A percentile compares a stretch with the other conserved stretches of the same genome.
Evolutionary conservation across 2,113 vertebrate genomes (phyloP).

Genomic region (Recurvirostra avosetta): DNA sequence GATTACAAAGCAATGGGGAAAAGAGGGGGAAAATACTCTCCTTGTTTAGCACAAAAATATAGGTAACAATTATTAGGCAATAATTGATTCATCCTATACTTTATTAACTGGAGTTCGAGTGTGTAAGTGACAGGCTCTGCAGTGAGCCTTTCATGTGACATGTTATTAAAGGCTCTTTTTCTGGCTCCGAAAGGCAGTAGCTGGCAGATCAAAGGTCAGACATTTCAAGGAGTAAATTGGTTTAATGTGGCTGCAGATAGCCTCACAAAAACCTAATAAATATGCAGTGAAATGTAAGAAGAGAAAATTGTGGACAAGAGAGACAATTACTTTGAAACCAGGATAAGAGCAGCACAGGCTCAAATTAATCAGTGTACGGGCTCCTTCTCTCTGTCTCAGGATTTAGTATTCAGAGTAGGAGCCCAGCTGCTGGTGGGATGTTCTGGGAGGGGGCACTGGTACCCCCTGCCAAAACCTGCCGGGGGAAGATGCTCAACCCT

Average conservation of each 20-base stretch:
- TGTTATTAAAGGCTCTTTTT: slow-evolving; percentile 58
- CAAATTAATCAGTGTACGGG: slow-evolving; percentile 52
- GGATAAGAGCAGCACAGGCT: slow-evolving; percentile 61
- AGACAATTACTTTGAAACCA: slow-evolving; percentile 73
- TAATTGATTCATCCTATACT: slow-evolving; percentile 61
- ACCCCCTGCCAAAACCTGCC: background rate
- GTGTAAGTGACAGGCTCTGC: slow-evolving; percentile 25
- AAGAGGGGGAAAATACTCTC: background rate
- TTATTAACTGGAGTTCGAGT: slow-evolving; percentile 20
- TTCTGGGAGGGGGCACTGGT: background rate
- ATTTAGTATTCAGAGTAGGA: slow-evolving; percentile 42
- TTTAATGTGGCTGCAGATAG: slow-evolving; percentile 71
- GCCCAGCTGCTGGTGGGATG: background rate
- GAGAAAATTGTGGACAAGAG: slow-evolving; percentile 70
- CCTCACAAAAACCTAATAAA: slow-evolving; percentile 69
- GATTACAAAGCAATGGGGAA: background rate
- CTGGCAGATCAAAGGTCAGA: slow-evolving; percentile 72
- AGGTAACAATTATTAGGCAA: slow-evolving; percentile 54
- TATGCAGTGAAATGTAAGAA: slow-evolving; percentile 70
- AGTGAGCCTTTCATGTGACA: slow-evolving; percentile 58
- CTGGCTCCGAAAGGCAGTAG: slow-evolving; percentile 49
- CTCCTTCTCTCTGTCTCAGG: slow-evolving; percentile 19
- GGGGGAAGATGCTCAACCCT: background rate
- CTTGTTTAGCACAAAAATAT: slow-evolving; percentile 20
- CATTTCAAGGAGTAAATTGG: slow-evolving; percentile 73